phyloP scores from a whole-genome alignment of 2,797 vertebrate genomes.

The Staurois parvus region DNA sequence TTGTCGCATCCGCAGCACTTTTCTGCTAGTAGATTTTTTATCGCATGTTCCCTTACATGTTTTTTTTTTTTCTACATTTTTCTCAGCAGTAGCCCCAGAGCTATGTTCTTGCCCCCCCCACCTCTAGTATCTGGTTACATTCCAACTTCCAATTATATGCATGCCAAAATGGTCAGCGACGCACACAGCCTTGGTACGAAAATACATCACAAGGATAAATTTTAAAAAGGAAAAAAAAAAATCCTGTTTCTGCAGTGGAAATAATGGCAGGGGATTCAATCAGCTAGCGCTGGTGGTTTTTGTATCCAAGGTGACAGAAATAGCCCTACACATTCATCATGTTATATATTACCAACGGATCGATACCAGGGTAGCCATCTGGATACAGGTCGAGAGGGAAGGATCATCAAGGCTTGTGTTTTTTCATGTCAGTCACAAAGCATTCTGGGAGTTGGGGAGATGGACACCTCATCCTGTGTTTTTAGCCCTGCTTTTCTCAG shows the following conservation, averaged over 20 bases:
- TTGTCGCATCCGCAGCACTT: not conserved
- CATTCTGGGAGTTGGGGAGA: conserved; percentile 55
- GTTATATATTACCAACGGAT: conserved; percentile 59
- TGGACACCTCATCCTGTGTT: conserved; percentile 27
- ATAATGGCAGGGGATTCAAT: conserved; percentile 61
- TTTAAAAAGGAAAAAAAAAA: conserved; percentile 40
- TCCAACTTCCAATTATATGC: conserved; percentile 47
- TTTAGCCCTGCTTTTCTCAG: conserved; percentile 26
- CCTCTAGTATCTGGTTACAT: not conserved
- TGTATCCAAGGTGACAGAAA: conserved; percentile 62
- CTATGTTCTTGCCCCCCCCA: not conserved
- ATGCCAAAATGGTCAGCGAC: conserved; percentile 4
- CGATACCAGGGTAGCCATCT: conserved; percentile 59
- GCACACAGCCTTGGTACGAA: conserved; percentile 43
- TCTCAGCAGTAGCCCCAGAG: not conserved
- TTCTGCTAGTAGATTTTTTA: conserved; percentile 7
- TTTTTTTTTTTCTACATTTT: not conserved
- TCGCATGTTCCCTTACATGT: not conserved
- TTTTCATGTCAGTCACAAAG: conserved; percentile 50
- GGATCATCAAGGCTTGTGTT: conserved; percentile 52
- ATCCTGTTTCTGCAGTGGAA: conserved; percentile 54
- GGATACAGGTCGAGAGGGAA: conserved; percentile 61
- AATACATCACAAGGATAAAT: conserved; percentile 52
- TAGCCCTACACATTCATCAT: conserved; percentile 59
- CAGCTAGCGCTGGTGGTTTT: conserved; percentile 49